These are phyloP conservation scores for Tetranychus urticae DNA, from an alignment of 1,140 invertebrate genomes.

Conservation along the genomic window DNA sequence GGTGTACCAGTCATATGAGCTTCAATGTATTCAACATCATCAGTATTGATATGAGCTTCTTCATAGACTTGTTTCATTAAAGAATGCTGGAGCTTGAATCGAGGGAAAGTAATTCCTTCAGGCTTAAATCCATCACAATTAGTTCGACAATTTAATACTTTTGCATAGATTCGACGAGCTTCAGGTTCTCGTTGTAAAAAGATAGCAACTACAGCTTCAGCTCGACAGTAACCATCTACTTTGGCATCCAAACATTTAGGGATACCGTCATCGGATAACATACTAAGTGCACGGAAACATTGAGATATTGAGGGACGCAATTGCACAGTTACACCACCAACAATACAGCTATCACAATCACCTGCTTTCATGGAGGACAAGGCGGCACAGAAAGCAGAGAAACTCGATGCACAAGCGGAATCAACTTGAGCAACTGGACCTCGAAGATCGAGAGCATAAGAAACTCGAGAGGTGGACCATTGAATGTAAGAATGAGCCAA, in stretches of 20 bases:
- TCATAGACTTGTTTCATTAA: constrained; percentile 59
- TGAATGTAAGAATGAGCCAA: neutral
- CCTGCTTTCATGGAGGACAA: neutral
- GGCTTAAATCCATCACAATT: constrained; percentile 75
- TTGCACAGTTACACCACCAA: constrained; percentile 43
- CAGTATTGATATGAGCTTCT: constrained; percentile 51
- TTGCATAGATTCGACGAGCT: constrained; percentile 25
- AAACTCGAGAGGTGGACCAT: constrained; percentile 27
- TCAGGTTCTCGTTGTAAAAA: neutral
- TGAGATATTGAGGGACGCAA: constrained; percentile 32
- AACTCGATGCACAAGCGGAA: neutral
- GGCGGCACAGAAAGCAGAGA: neutral
- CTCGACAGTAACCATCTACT: neutral
- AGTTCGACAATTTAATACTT: constrained; percentile 44
- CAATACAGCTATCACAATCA: neutral
- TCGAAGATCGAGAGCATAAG: constrained; percentile 73
- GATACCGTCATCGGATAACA: neutral
- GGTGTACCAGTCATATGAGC: constrained; percentile 79
- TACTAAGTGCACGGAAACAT: neutral
- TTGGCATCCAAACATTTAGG: neutral
- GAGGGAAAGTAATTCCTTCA: constrained; percentile 38
- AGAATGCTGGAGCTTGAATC: constrained; percentile 54
- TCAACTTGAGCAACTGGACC: constrained; percentile 18
- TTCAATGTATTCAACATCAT: constrained; percentile 64
- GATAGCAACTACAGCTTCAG: neutral